These are phyloP conservation scores for Entomobrya multifasciata DNA, from an alignment of 2,888 invertebrate species.

Conservation along the genomic window DNA sequence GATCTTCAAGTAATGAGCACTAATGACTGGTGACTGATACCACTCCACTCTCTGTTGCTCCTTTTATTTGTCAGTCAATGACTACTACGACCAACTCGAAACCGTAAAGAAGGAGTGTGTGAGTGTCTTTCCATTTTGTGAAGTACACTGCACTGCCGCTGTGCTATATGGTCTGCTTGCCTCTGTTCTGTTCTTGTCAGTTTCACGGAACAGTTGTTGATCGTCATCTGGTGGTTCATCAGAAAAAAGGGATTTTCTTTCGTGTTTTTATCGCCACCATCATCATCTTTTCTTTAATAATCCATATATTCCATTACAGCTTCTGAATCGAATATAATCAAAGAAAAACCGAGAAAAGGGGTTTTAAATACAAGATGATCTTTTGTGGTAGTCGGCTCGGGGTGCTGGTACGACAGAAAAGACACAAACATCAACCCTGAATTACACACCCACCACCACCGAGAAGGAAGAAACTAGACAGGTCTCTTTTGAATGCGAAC, in stretches of 20 bases:
- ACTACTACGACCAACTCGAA: no score
- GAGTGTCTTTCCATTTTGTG: conserved; percentile 2
- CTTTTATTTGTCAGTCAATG: not conserved
- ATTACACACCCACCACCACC: not conserved
- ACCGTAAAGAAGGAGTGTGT: not conserved
- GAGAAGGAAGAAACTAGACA: not conserved
- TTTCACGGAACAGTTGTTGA: not conserved
- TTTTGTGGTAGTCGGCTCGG: conserved; percentile 33
- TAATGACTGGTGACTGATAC: conserved; percentile 63
- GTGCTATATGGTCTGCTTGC: no score
- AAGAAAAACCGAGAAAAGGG: conserved; percentile 51
- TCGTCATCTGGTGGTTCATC: conserved; percentile 13
- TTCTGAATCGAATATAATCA: conserved; percentile 61
- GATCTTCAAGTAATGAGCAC: conserved; percentile 69
- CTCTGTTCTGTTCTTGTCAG: conserved; percentile 16
- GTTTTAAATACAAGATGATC: conserved; percentile 24
- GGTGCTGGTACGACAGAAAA: not conserved
- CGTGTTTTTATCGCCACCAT: conserved; percentile 3
- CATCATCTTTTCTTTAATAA: conserved; percentile 33
- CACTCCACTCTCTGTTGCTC: conserved; percentile 27
- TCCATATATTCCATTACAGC: conserved; percentile 45
- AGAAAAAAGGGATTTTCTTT: not conserved
- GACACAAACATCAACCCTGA: no score
- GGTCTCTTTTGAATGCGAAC: not conserved
- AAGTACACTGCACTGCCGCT: not conserved